Percentiles rank a stretch among this genome's conserved stretches.
These are phyloP conservation scores for Allolobophora icterica DNA, from an alignment of 2,888 invertebrate species.

Conservation along the genomic window DNA sequence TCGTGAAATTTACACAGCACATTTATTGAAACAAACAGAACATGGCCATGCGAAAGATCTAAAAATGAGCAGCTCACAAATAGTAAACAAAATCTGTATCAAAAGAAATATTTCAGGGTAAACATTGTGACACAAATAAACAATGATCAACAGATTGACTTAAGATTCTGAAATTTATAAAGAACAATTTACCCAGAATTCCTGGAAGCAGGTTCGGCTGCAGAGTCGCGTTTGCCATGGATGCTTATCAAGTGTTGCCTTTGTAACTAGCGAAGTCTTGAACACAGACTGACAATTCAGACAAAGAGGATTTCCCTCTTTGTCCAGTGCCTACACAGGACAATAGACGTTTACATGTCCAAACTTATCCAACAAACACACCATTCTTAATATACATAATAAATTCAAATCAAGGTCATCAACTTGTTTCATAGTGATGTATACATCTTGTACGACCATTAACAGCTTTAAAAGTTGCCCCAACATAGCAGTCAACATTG, in stretches of 20 bases:
- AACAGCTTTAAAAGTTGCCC: no score
- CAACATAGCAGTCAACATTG: no score
- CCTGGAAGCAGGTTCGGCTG: conserved; percentile 54
- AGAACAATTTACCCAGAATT: conserved; percentile 55
- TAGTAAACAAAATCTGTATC: background rate
- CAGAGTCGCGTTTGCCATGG: conserved; percentile 61
- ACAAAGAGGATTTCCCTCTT: conserved; percentile 57
- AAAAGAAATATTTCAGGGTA: background rate
- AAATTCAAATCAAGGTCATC: no score
- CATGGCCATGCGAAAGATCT: background rate
- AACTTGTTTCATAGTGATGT: no score
- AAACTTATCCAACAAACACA: no score
- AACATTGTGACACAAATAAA: background rate
- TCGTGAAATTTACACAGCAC: background rate
- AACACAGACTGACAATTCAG: conserved; percentile 57
- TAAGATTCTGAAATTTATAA: background rate
- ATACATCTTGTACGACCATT: no score
- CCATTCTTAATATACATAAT: no score
- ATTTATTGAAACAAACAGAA: background rate
- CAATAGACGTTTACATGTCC: background rate
- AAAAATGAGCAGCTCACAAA: background rate
- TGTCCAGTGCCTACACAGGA: conserved; percentile 28
- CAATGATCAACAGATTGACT: no score
- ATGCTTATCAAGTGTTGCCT: conserved; percentile 52
- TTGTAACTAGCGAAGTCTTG: conserved; percentile 49